Base-by-base conservation (phyloP, 1,140 invertebrate species). In the Agrypnia vestita region DNA sequence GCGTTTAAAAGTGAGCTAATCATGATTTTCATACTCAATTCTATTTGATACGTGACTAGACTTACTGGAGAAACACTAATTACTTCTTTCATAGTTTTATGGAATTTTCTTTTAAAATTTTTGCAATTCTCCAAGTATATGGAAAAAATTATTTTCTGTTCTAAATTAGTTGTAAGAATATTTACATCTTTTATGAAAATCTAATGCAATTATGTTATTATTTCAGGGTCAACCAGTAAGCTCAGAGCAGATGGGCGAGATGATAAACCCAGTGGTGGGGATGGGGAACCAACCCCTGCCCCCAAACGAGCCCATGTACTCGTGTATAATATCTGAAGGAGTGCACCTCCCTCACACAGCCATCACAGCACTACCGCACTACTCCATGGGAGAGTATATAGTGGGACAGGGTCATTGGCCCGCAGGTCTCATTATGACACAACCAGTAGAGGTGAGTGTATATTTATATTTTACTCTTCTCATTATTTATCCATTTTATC, bases 391-490 rank as follows among this genome's bases (percentile, higher is more conserved):
- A 64, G 88, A 90, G 64, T 89, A 84, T 64, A 53, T 73, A 13
- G 62, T 89, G 44, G 85, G 86, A 46, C 88, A 87, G 75, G 85
- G 86, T 76, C 84, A 86, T 56, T 89, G 89, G 89, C 86, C 88
- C 59, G 85, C 85, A 35, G 88, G 88, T 59, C 86, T 88, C 25
- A 87, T 89, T 69, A 86, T 89, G 7, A 85, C 87, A 79, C 87
- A 86, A 82, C 88, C 87, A 47, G 61, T 89, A 83, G 89, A 90
- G 87, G 89, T 89, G 84, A 78, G 11, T 56, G 51, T 55, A 53
- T 53, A 35, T 35, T 35, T 35, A 35, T 6, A 35, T 35, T 35
- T n/a, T 35, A 35, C 1, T 35, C 25, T 35, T 35, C 25, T 35
- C 1, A 35, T 35, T 35, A 35, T 35, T 35, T 1, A n/a, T n/a